Conservation (phyloP, 1,140 invertebrate species). For the Drosophila murphyi region DNA sequence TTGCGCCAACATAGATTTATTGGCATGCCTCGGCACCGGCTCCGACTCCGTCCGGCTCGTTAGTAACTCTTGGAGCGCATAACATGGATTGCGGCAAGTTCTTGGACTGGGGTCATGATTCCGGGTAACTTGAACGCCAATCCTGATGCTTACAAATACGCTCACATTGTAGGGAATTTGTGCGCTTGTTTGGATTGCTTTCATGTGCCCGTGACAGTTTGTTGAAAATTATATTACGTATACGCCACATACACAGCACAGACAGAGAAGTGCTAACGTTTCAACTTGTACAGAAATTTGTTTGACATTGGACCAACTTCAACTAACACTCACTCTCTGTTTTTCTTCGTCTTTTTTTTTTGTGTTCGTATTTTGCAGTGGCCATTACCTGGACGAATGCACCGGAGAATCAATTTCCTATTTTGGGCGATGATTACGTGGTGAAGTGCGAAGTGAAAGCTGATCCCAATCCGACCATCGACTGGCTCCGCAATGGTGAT, state of each 20-base stretch:
- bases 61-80: constrained; percentile 56
- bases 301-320: constrained; percentile 14
- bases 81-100: constrained; percentile 28
- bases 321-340: not conserved
- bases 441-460: constrained; percentile 94
- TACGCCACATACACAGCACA: constrained; percentile 46
- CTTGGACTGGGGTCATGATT: constrained; percentile 9
- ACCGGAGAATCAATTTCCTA: constrained; percentile 92
- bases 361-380: constrained; percentile 85
- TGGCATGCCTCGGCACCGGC: constrained; percentile 54
- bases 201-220: constrained; percentile 60
- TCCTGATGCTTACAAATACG: constrained; percentile 42
- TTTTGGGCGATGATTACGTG: constrained; percentile 90
- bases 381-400: constrained; percentile 94
- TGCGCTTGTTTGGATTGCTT: constrained; percentile 60
- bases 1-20: constrained; percentile 63
- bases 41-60: constrained; percentile 48
- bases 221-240: constrained; percentile 70
- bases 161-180: constrained; percentile 55
- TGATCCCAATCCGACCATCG: constrained; percentile 92
- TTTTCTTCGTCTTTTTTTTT: not conserved
- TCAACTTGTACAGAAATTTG: constrained; percentile 8
- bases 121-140: not conserved
- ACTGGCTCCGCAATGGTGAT: constrained; percentile 93
- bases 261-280: constrained; percentile 2